Evolutionary conservation across 2,888 invertebrate species (phyloP).

Genomic region (Drosophila formosana): DNA sequence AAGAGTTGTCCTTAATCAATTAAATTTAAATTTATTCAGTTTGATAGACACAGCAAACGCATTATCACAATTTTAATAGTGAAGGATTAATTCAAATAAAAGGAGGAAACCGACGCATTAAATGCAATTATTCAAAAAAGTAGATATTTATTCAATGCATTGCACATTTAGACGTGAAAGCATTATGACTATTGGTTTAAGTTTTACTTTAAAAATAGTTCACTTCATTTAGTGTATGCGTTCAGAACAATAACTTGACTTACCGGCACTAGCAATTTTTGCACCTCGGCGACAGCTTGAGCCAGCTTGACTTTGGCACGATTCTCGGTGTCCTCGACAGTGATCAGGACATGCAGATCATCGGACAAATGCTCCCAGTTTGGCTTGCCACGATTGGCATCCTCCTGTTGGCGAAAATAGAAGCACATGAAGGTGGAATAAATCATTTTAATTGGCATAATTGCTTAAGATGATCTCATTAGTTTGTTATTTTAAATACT

Average conservation of each 20-base stretch:
- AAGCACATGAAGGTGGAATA: neutral
- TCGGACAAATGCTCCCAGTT: conserved; percentile 99
- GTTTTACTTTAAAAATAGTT: neutral
- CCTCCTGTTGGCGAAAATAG: conserved; percentile 90
- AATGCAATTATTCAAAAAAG: conserved; percentile 2
- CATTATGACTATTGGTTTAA: conserved; percentile 14
- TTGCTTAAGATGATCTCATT: conserved; percentile 12
- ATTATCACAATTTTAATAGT: conserved; percentile 37
- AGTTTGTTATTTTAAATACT: conserved; percentile 5
- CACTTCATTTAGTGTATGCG: neutral
- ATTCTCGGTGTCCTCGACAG: conserved; percentile 99
- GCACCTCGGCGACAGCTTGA: conserved; percentile 98
- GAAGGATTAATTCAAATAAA: conserved; percentile 35
- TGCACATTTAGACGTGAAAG: conserved; percentile 22
- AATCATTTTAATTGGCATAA: neutral
- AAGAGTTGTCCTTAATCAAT: conserved; percentile 30
- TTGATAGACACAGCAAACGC: conserved; percentile 49
- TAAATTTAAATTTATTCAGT: conserved; percentile 46
- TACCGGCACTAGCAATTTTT: conserved; percentile 98
- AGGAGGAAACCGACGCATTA: conserved; percentile 14
- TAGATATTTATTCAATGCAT: conserved; percentile 6
- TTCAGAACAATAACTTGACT: conserved; percentile 83
- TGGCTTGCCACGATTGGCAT: conserved; percentile 99
- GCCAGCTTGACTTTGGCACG: conserved; percentile 97
- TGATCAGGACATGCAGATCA: conserved; percentile 98